phyloP scores from a whole-genome alignment of 2,113 vertebrate genomes.

The Strix aluco region DNA sequence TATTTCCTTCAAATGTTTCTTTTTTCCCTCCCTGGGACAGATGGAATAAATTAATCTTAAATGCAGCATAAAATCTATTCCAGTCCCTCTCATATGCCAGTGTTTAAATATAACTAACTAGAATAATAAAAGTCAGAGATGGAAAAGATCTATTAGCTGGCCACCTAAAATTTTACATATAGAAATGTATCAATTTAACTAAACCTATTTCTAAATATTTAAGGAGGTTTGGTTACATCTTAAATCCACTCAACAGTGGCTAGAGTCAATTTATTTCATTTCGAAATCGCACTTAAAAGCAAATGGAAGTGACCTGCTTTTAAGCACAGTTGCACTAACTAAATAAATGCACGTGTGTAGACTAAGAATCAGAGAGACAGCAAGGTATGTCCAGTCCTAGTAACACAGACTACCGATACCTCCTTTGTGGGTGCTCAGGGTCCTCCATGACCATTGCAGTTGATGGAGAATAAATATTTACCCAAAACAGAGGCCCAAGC shows the following conservation, averaged over 20 bases:
- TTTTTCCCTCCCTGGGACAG: slow-evolving; percentile 51
- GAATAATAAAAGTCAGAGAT: slow-evolving; percentile 63
- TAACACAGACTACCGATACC: background rate
- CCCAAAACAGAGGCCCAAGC: background rate
- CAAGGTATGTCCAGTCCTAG: background rate
- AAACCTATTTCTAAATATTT: slow-evolving; percentile 53
- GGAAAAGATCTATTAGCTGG: slow-evolving; percentile 62
- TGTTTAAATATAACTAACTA: slow-evolving; percentile 53
- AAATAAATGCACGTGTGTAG: background rate
- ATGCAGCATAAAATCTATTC: slow-evolving; percentile 67
- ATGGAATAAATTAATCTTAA: slow-evolving; percentile 70
- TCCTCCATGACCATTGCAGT: rapidly evolving
- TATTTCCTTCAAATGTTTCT: slow-evolving; percentile 58
- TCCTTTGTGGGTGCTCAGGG: background rate
- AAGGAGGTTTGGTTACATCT: slow-evolving; percentile 32
- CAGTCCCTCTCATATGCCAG: slow-evolving; percentile 51
- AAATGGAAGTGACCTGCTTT: background rate
- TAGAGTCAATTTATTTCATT: slow-evolving; percentile 16
- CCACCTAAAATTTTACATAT: slow-evolving; percentile 49
- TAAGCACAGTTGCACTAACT: background rate
- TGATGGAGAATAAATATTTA: background rate
- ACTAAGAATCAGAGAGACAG: background rate
- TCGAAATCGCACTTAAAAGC: background rate
- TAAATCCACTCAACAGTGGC: slow-evolving; percentile 15
- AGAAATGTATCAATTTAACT: slow-evolving; percentile 38